Evolutionary conservation across 2,797 vertebrate species (phyloP), one percentile per base, ranked within the genome.

Genomic region (Rhinella marina): DNA sequence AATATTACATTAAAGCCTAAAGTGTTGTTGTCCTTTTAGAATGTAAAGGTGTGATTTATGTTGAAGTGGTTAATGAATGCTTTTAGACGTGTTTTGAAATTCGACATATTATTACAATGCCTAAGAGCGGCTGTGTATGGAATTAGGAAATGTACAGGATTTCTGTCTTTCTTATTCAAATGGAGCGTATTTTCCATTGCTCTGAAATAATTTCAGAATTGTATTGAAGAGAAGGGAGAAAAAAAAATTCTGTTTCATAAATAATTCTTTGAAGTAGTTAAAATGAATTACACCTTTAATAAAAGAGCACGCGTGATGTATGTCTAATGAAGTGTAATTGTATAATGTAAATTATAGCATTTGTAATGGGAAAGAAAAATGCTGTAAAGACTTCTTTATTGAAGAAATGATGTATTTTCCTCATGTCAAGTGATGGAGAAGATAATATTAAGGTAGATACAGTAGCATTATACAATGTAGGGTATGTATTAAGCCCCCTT

Each of bases 161-260:
- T 92, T 83, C 77, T 92, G 86, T 92, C 90, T 88, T 81, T 85
- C 87, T 70, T 79, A 84, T 88, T 89, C 91, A 91, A 91, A 93
- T 88, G 92, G 88, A 92, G 91, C 32, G 91, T 90, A 88, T 86
- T 62, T 88, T 92, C 84, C 23, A 85, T 76, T 91, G 94, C 93
- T 90, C 93, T 90, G 54, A 89, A 86, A 86, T 91, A 87, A 90
- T 88, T 90, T 83, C 32, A 79, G 90, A 89, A 85, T 90, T 25
- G 86, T 83, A 81, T 87, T 92, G 56, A 85, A 82, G 70, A 41
- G 70, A 16, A 11, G 21, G 32, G 12, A 72, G 19, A 78, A 83
- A 85, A 92, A 83, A 32, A 62, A 62, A 62, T 88, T 79, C 87
- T 89, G 84, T 90, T 91, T 91, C 81, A 91, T 91, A 86, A 88